Evolutionary conservation across 2,888 invertebrate genomes (phyloP).

Genomic region (Acrocyrtus sp.): DNA sequence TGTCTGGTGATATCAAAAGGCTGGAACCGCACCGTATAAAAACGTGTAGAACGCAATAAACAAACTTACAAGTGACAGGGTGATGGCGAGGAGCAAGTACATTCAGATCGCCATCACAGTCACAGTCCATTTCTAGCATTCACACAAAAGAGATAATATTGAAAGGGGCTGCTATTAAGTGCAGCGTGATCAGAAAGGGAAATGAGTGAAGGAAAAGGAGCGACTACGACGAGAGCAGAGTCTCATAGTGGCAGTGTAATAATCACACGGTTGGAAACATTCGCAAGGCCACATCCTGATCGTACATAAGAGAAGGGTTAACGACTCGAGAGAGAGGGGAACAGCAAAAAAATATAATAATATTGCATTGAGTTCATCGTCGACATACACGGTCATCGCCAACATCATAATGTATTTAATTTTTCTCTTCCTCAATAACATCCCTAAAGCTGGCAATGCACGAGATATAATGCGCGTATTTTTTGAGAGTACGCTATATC

Average conservation of each 20-base stretch:
- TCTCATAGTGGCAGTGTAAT: conserved; percentile 27
- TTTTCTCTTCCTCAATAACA: no score
- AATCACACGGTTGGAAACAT: conserved; percentile 41
- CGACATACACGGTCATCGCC: background rate
- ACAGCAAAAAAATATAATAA: background rate
- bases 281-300: conserved; percentile 48
- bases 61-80: no score
- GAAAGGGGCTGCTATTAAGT: conserved; percentile 31
- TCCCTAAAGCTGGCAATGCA: no score
- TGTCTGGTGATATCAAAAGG: no score
- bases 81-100: conserved; percentile 7
- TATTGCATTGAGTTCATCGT: background rate
- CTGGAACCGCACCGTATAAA: background rate
- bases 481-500: no score
- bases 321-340: conserved; percentile 38
- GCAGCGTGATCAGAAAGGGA: conserved; percentile 50
- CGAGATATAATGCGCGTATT: no score
- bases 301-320: conserved; percentile 35
- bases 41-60: background rate
- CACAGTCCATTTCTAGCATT: conserved; percentile 7
- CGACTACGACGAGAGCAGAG: no score
- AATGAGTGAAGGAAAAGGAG: conserved; percentile 25
- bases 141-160: conserved; percentile 14
- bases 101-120: conserved; percentile 1
- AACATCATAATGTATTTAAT: no score